Evolutionary conservation across 2,113 vertebrate genomes (phyloP).

Genomic region (Capricornis sumatraensis): DNA sequence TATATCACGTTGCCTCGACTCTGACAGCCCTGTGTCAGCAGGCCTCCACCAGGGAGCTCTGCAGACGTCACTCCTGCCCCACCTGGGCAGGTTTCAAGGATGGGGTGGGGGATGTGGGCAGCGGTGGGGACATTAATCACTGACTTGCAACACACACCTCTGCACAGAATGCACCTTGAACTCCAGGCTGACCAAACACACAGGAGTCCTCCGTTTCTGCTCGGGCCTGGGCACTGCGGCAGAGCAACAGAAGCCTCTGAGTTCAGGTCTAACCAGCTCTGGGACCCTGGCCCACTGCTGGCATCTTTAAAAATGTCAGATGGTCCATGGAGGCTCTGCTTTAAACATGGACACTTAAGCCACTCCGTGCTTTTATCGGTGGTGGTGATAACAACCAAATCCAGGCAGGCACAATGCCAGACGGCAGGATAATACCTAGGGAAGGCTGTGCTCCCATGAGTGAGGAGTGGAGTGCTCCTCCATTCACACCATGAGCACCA

Average conservation of each 20-base stretch:
- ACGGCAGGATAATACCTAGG: not conserved
- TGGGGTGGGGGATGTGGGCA: not conserved
- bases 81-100: not conserved
- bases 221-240: not conserved
- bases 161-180: not conserved
- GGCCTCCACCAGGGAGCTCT: not conserved
- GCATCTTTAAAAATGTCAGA: not conserved
- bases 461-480: not conserved
- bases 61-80: not conserved
- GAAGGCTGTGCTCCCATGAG: not conserved
- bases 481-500: not conserved
- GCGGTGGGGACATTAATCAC: not conserved
- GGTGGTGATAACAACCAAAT: not conserved
- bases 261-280: not conserved
- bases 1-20: not conserved
- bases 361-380: not conserved
- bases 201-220: not conserved
- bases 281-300: not conserved
- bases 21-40: not conserved
- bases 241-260: not conserved
- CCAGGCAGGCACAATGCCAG: not conserved
- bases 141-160: not conserved
- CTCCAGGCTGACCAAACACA: not conserved
- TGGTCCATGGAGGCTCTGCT: not conserved
- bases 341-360: not conserved